Percentiles rank a stretch among this genome's conserved stretches.
These are phyloP conservation scores for Rhynchophorus ferrugineus DNA, from an alignment of 1,140 invertebrate species.

Conservation along the genomic window DNA sequence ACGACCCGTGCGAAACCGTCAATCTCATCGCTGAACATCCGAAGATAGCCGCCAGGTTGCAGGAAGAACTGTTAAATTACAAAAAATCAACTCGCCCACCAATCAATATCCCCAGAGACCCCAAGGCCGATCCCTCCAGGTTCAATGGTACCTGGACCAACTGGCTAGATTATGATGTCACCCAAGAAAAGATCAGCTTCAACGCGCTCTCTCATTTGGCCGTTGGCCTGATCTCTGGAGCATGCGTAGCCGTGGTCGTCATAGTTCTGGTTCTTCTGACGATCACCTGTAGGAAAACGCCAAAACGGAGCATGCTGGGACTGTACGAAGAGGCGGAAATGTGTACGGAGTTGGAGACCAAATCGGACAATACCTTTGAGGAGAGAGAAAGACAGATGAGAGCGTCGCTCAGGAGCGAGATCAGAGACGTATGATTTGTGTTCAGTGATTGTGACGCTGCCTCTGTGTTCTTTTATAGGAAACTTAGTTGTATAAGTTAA, in stretches of 20 bases:
- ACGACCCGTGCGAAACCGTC: slow-evolving; percentile 69
- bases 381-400: slow-evolving; percentile 21
- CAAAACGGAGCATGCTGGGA: slow-evolving; percentile 3
- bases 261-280: slow-evolving; percentile 19
- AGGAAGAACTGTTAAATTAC: slow-evolving; percentile 43
- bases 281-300: slow-evolving; percentile 13
- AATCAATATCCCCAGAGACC: slow-evolving; percentile 48
- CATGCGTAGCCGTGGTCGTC: slow-evolving; percentile 26
- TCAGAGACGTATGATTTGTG: slow-evolving; percentile 14
- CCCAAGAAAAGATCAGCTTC: slow-evolving; percentile 20
- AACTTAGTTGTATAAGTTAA: neutral
- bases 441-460: neutral
- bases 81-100: slow-evolving; percentile 44
- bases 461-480: neutral
- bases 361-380: slow-evolving; percentile 6
- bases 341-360: slow-evolving; percentile 2
- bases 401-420: slow-evolving; percentile 14
- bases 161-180: slow-evolving; percentile 44
- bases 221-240: slow-evolving; percentile 28
- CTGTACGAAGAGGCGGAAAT: slow-evolving; percentile 5
- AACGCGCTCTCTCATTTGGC: slow-evolving; percentile 27
- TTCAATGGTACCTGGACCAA: slow-evolving; percentile 50
- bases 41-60: slow-evolving; percentile 42
- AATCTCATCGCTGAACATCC: slow-evolving; percentile 54
- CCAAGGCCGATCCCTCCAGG: slow-evolving; percentile 46